Percentiles rank a stretch among this genome's conserved stretches.
phyloP scores from a whole-genome alignment of 2,888 invertebrate genomes.

The Frankliniella fusca region DNA sequence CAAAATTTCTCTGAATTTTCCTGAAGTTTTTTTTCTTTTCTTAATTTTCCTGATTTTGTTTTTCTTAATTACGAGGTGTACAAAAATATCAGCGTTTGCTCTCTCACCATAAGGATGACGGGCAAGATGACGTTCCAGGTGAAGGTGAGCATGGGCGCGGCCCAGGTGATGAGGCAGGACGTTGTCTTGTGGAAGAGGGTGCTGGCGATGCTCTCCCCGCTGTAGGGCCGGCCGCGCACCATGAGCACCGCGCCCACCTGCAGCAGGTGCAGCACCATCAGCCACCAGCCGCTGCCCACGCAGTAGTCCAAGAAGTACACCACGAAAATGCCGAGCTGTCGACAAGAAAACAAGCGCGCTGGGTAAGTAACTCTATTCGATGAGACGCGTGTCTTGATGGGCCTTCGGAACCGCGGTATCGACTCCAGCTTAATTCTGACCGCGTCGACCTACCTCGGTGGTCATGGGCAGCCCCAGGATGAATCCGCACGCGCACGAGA shows the following conservation, averaged over 20 bases:
- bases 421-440: too few relatives aligned
- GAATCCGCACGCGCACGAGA: conserved; percentile 77
- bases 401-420: too few relatives aligned
- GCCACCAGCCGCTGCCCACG: conserved; percentile 83
- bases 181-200: conserved; percentile 50
- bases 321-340: conserved; percentile 69
- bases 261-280: conserved; percentile 70
- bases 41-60: too few relatives aligned
- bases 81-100: too few relatives aligned
- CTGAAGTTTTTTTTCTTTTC: too few relatives aligned
- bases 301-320: conserved; percentile 82
- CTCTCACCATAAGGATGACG: conserved; percentile 68
- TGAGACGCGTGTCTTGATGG: too few relatives aligned
- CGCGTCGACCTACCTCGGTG: conserved; percentile 63
- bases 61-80: too few relatives aligned
- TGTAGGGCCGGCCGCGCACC: conserved; percentile 80
- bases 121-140: conserved; percentile 86
- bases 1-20: too few relatives aligned
- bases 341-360: conserved; percentile 35
- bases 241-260: conserved; percentile 79
- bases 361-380: not conserved
- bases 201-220: conserved; percentile 67
- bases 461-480: conserved; percentile 79
- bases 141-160: conserved; percentile 66
- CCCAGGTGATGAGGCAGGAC: conserved; percentile 44